Base-by-base conservation (phyloP, 2,797 vertebrate species). In the Myripristis murdjan region DNA sequence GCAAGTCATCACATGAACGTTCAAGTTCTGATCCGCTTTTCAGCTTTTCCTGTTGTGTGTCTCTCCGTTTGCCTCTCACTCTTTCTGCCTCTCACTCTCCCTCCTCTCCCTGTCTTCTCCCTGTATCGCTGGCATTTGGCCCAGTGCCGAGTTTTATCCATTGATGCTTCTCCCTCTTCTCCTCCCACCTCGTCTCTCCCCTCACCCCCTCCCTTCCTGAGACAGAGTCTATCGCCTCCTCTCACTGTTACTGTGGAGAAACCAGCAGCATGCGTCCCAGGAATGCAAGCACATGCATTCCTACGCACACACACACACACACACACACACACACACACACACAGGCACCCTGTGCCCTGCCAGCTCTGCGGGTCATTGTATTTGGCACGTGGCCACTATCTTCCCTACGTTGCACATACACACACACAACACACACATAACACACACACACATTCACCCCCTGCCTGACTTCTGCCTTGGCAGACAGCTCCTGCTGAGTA, bases 321-420 rank as follows among this genome's bases (percentile, higher is more conserved):
- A 55, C 78, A 73, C 57, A 65, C 56, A 75, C 64, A 62, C 65
- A 63, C 64, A 49, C 64, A 53, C 71, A 48, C 65, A 52, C 69
- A 63, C 76, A 84, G 68, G 78, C 82, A 75, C 81, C 71, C 83
- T 22, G 84, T 90, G 89, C 90, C 87, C 89, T 87, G 89, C 87
- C 92, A 91, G 84, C 89, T 93, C 89, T 86, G 85, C 75, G 56
- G 89, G 91, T 93, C 92, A 92, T 95, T 95, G 95, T 95, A 81
- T 91, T 92, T 93, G 94, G 94, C 95, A 89, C 93, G 92, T 95
- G 95, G 93, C 92, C 92, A 89, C 84, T 63, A 71, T 83, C 87
- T 84, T 70, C 53, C 73, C 65, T 85, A 72, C 48, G 4, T 86
- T 79, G 68, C 70, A 51, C 18, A 23, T 9, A 16, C 22, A 14